Conservation (phyloP, 2,113 vertebrate genomes). For the Nestor notabilis region DNA sequence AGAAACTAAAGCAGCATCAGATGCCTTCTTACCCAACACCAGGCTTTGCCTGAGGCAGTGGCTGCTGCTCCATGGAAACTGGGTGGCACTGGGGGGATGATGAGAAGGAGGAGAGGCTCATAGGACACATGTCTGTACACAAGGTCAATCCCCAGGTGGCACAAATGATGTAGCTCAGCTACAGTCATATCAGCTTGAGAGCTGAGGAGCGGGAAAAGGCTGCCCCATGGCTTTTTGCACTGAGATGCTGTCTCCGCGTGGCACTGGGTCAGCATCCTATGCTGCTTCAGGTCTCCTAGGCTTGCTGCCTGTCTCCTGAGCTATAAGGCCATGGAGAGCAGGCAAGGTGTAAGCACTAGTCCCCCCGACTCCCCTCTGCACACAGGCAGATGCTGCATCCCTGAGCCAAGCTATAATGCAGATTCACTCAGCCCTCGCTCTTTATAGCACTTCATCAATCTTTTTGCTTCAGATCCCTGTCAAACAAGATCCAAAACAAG, state of each 20-base stretch:
- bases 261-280: not conserved
- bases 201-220: not conserved
- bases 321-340: rapidly evolving
- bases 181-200: rapidly evolving
- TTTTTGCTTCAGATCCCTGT: not conserved
- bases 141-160: not conserved
- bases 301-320: not conserved
- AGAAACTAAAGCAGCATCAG: not conserved
- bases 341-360: not conserved
- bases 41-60: not conserved
- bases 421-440: rapidly evolving
- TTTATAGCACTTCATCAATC: not conserved
- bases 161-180: rapidly evolving
- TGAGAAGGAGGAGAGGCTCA: not conserved
- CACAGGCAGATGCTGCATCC: rapidly evolving
- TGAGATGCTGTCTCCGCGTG: rapidly evolving
- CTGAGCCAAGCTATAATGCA: not conserved
- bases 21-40: not conserved
- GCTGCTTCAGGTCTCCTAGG: not conserved
- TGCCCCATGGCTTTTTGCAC: not conserved
- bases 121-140: rapidly evolving
- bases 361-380: not conserved
- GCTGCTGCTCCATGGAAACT: not conserved
- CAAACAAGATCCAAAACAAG: not conserved
- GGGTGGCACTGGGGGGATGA: not conserved